Evolutionary conservation across 2,888 invertebrate genomes (phyloP).

Genomic region (Odontomyia ornata): DNA sequence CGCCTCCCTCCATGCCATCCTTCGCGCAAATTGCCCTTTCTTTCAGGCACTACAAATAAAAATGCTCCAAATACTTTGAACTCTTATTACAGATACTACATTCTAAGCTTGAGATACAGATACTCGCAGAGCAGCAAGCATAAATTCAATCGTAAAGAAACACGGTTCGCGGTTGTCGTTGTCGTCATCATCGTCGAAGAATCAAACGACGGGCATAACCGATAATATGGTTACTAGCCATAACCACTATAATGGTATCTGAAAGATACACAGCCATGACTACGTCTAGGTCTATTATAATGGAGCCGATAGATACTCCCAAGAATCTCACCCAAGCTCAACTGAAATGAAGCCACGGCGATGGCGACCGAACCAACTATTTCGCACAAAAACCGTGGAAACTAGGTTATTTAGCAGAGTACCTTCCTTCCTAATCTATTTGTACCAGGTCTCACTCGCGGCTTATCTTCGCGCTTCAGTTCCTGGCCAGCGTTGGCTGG

Average conservation of each 20-base stretch:
- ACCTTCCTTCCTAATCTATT: conserved; percentile 42
- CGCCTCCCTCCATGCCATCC: not conserved
- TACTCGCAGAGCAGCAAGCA: conserved; percentile 24
- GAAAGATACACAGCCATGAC: conserved; percentile 16
- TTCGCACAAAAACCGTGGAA: conserved; percentile 49
- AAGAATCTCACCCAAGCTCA: not conserved
- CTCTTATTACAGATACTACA: conserved; percentile 1
- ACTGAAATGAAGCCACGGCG: not conserved
- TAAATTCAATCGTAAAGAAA: conserved; percentile 39
- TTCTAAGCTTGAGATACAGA: not conserved
- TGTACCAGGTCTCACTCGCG: conserved; percentile 38
- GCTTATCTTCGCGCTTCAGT: conserved; percentile 39
- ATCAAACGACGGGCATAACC: conserved; percentile 28
- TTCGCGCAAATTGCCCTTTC: not conserved
- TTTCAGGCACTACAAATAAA: not conserved
- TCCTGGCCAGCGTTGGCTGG: conserved; percentile 23
- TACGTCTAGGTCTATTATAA: not conserved
- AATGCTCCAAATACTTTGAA: conserved; percentile 28
- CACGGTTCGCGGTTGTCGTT: conserved; percentile 27
- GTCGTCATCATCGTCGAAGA: conserved; percentile 34
- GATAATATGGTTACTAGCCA: conserved; percentile 42
- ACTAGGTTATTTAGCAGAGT: conserved; percentile 47
- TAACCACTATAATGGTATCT: conserved; percentile 40
- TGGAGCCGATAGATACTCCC: conserved; percentile 39
- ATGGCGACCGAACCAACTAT: conserved; percentile 12